These are phyloP conservation scores for Pogonomyrmex barbatus DNA, from an alignment of 1,140 invertebrate genomes.

Conservation along the genomic window DNA sequence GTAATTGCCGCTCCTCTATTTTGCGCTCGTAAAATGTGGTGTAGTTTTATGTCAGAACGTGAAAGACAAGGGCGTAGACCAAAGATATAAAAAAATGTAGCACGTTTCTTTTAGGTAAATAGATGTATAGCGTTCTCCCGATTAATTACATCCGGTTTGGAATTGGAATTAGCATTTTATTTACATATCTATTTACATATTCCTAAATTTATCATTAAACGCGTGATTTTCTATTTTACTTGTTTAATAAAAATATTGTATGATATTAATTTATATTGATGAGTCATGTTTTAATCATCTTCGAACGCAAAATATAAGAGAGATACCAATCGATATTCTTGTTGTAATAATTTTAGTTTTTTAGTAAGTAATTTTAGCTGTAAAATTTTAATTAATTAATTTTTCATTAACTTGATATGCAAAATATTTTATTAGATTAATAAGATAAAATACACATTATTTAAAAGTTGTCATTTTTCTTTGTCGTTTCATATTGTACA, in stretches of 20 bases:
- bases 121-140: not conserved
- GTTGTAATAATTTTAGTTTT: not conserved
- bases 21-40: not conserved
- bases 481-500: not conserved
- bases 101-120: conserved; percentile 29
- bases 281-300: not conserved
- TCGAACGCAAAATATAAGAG: not conserved
- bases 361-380: no score
- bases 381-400: not conserved
- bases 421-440: conserved; percentile 7
- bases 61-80: not conserved
- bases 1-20: conserved; percentile 41
- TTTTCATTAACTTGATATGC: not conserved
- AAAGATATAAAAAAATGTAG: conserved; percentile 16
- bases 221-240: not conserved
- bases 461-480: not conserved
- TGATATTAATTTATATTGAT: not conserved
- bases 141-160: not conserved
- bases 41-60: conserved; percentile 1
- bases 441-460: not conserved
- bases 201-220: not conserved
- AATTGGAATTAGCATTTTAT: not conserved
- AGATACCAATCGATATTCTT: not conserved
- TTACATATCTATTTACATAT: not conserved
- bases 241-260: not conserved